phyloP scores from a whole-genome alignment of 2,888 invertebrate species.

The Agrochola macilenta region DNA sequence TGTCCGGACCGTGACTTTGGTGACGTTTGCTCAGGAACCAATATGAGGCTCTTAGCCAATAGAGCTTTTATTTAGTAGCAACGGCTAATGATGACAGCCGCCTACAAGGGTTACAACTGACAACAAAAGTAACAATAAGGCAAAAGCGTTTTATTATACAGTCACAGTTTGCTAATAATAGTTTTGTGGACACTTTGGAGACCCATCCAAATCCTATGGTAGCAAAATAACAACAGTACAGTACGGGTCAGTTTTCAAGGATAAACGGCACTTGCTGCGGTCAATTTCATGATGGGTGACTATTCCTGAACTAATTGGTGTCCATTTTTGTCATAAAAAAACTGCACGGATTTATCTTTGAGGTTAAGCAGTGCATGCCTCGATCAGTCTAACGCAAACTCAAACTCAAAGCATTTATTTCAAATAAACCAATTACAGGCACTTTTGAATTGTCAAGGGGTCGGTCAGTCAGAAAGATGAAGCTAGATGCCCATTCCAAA shows the following conservation, averaged over 20 bases:
- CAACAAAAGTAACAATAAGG: neutral
- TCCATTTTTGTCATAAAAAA: neutral
- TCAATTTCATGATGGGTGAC: neutral
- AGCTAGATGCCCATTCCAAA: too few species aligned
- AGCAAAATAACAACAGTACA: neutral
- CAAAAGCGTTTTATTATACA: neutral
- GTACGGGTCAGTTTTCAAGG: too few species aligned
- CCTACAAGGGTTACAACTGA: neutral
- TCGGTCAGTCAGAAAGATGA: too few species aligned
- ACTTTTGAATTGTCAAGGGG: too few species aligned
- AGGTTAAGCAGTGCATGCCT: neutral
- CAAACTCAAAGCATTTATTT: too few species aligned
- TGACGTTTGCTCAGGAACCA: slow-evolving; percentile 52
- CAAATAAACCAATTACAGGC: too few species aligned
- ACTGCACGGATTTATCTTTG: neutral
- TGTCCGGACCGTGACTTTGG: slow-evolving; percentile 48
- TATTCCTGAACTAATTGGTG: neutral
- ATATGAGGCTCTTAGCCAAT: slow-evolving; percentile 39
- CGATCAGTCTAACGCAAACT: too few species aligned
- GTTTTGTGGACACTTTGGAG: neutral
- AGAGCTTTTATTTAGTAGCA: slow-evolving; percentile 31
- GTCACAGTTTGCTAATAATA: neutral
- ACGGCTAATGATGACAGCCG: neutral
- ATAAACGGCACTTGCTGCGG: neutral
- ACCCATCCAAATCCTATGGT: neutral